Base-by-base conservation (phyloP, 1,140 invertebrate genomes). In the Sinonovacula constricta region DNA sequence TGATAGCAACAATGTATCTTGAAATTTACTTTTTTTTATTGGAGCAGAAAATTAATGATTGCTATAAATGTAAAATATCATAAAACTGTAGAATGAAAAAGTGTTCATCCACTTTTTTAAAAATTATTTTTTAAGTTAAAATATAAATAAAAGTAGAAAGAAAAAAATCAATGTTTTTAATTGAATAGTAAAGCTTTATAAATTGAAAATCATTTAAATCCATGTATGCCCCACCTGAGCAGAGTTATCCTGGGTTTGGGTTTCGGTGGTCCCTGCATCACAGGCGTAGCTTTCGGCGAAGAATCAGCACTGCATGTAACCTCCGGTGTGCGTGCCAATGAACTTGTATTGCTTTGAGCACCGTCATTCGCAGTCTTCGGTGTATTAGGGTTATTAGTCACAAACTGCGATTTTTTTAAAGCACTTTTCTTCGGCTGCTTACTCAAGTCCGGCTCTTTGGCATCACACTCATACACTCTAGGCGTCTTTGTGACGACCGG, bases 391-490 rank as follows among this genome's bases (percentile, higher is more conserved):
- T 45, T 22, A 24, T 70, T 63, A 28, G 59, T 69, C 59, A 26
- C 70, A n/a, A n/a, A n/a, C 14, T 26, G 33, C 28, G 26, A 1
- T 59, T 74, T 81, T 80, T 89, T 90, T 65, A 90, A 80, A 70
- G 89, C 90, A 83, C 89, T 90, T 83, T 90, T 90, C 65, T 87
- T 88, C 54, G 90, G 88, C 66, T 80, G 65, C 63, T 82, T 81
- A 59, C 31, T 83, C 15, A 90, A 82, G 81, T 91, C 87, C 7
- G 89, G 88, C 79, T 91, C 90, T 39, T 70, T 81, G 62, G 85
- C 84, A 7, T 84, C 78, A 14, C 84, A 80, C 53, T 88, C 84
- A 57, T 83, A 87, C 0, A 79, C 14, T 31, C 62, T 30, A 15
- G 74, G 74, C 30, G 69, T 79, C 33, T 34, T 81, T 1, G 30